phyloP scores from a whole-genome alignment of 2,888 invertebrate genomes.

The Hemithea aestivaria region DNA sequence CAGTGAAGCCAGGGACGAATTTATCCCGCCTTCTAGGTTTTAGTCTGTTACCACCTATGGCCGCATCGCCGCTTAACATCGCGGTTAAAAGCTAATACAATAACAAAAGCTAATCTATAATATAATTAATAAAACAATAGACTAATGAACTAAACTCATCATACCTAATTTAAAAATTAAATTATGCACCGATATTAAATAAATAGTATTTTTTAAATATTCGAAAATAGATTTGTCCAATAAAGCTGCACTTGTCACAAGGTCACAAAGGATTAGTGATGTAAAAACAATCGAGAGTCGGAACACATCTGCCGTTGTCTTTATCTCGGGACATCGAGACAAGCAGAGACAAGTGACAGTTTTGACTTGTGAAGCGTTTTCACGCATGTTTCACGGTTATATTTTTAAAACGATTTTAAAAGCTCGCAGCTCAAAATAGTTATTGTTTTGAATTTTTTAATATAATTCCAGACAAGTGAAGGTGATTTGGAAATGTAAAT shows the following conservation, averaged over 20 bases:
- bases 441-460: constrained; percentile 1
- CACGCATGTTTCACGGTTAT: constrained; percentile 26
- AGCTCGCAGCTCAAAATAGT: constrained; percentile 5
- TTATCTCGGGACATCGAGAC: constrained; percentile 55
- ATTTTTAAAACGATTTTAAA: constrained; percentile 22
- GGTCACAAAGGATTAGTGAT: constrained; percentile 44
- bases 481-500: too few relatives aligned
- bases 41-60: too few relatives aligned
- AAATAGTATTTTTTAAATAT: not conserved
- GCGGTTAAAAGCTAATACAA: too few relatives aligned
- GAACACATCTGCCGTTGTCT: constrained; percentile 65
- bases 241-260: constrained; percentile 48
- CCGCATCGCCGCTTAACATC: too few relatives aligned
- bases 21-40: too few relatives aligned
- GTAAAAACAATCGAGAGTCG: constrained; percentile 49
- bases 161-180: too few relatives aligned
- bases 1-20: too few relatives aligned
- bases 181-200: too few relatives aligned
- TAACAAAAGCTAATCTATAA: too few relatives aligned
- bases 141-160: constrained; percentile 6
- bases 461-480: too few relatives aligned
- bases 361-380: constrained; percentile 28
- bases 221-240: constrained; percentile 23
- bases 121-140: too few relatives aligned
- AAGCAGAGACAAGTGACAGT: constrained; percentile 33